These are phyloP conservation scores for Lomographa bimaculata DNA, from an alignment of 2,888 invertebrate genomes.

Conservation along the genomic window DNA sequence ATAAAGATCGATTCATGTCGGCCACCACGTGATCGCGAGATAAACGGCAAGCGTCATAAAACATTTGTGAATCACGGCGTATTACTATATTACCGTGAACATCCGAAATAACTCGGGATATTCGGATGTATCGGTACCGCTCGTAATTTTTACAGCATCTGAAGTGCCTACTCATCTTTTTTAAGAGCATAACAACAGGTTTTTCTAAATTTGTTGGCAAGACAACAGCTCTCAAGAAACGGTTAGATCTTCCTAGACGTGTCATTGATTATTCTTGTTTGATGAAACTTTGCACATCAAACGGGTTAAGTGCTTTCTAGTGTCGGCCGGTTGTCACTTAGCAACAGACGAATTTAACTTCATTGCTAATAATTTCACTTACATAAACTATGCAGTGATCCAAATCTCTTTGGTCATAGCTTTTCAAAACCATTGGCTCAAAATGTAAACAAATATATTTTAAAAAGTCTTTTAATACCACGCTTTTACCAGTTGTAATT, in stretches of 20 bases:
- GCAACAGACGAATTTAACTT: neutral
- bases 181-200: slow-evolving; percentile 21
- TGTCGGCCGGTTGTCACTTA: slow-evolving; percentile 1
- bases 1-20: slow-evolving; percentile 39
- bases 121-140: slow-evolving; percentile 24
- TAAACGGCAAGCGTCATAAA: slow-evolving; percentile 27
- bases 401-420: too few species aligned
- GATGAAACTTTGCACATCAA: slow-evolving; percentile 11
- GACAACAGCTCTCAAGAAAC: slow-evolving; percentile 10
- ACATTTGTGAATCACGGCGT: slow-evolving; percentile 37
- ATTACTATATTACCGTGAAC: slow-evolving; percentile 28
- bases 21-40: slow-evolving; percentile 38
- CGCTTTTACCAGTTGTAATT: too few species aligned
- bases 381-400: too few species aligned
- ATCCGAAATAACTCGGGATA: slow-evolving; percentile 28
- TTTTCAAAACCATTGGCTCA: too few species aligned
- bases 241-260: slow-evolving; percentile 8
- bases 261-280: slow-evolving; percentile 8
- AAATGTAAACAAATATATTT: too few species aligned
- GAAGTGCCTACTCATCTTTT: slow-evolving; percentile 20
- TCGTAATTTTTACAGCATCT: slow-evolving; percentile 23
- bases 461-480: too few species aligned
- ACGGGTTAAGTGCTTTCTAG: slow-evolving; percentile 2
- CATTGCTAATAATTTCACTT: too few species aligned
- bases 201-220: slow-evolving; percentile 17